Percentiles rank a stretch among this genome's conserved stretches.
Conservation (phyloP, 2,113 vertebrate genomes). For the Pterocles burchelli region DNA sequence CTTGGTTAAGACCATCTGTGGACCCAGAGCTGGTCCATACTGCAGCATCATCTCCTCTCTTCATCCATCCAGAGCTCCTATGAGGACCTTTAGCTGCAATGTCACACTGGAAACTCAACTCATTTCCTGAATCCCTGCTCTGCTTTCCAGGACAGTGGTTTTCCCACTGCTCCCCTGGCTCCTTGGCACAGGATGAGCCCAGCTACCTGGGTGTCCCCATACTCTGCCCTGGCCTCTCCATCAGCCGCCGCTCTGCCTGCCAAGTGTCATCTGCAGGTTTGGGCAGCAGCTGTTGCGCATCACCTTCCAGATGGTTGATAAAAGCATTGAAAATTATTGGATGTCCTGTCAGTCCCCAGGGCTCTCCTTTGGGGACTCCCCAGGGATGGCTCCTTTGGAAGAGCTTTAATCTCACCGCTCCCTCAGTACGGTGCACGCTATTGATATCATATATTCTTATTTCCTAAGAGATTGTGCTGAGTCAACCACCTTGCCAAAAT, state of each 20-base stretch:
- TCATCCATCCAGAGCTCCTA: not conserved
- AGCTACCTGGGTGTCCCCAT: not conserved
- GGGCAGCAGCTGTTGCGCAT: not conserved
- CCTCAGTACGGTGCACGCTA: not conserved
- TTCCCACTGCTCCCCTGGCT: not conserved
- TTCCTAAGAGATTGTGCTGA: not conserved
- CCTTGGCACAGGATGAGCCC: not conserved
- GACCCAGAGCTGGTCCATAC: not conserved
- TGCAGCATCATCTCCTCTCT: not conserved
- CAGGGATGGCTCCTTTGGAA: not conserved
- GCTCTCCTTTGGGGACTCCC: not conserved
- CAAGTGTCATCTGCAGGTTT: not conserved
- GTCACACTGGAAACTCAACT: not conserved
- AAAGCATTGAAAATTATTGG: not conserved
- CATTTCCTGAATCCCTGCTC: not conserved
- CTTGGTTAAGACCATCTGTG: not conserved
- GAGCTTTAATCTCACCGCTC: not conserved
- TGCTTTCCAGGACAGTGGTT: not conserved
- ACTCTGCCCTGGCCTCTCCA: not conserved
- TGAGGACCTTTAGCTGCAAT: not conserved
- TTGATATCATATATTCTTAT: not conserved
- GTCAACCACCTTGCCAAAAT: not conserved
- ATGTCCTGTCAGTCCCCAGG: not conserved
- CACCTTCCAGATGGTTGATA: not conserved
- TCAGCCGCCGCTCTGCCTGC: not conserved